Conservation (phyloP, 1,140 invertebrate species). For the Bombus waltoni region DNA sequence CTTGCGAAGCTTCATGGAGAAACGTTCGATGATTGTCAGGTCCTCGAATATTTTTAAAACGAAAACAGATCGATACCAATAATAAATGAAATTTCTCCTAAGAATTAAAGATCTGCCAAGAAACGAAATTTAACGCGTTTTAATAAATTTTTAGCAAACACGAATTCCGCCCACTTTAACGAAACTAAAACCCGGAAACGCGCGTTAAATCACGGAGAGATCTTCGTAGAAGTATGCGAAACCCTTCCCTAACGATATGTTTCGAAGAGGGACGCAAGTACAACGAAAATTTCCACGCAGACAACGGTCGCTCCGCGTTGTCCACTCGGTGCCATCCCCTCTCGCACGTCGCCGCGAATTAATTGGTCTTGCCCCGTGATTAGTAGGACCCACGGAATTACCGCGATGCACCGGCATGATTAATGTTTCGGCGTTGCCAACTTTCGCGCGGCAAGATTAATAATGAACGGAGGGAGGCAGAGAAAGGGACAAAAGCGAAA, state of each 20-base stretch:
- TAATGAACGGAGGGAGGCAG: slow-evolving; percentile 56
- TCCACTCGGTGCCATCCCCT: not conserved
- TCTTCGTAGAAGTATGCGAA: not conserved
- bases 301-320: not conserved
- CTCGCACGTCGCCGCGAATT: slow-evolving; percentile 69
- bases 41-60: not conserved
- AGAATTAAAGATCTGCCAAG: no score
- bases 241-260: not conserved
- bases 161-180: no score
- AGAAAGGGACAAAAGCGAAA: slow-evolving; percentile 6
- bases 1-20: not conserved
- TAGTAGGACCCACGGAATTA: slow-evolving; percentile 75
- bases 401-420: slow-evolving; percentile 73
- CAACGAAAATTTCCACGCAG: slow-evolving; percentile 13
- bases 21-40: no score
- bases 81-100: no score
- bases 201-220: not conserved
- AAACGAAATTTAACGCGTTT: no score
- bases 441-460: slow-evolving; percentile 77
- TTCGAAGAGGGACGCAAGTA: not conserved
- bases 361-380: slow-evolving; percentile 75
- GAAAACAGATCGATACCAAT: no score
- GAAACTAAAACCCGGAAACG: no score
- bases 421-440: slow-evolving; percentile 75
- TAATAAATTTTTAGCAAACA: no score